Evolutionary conservation across 2,888 invertebrate species (phyloP).

Genomic region (Microplitis deprimator): DNA sequence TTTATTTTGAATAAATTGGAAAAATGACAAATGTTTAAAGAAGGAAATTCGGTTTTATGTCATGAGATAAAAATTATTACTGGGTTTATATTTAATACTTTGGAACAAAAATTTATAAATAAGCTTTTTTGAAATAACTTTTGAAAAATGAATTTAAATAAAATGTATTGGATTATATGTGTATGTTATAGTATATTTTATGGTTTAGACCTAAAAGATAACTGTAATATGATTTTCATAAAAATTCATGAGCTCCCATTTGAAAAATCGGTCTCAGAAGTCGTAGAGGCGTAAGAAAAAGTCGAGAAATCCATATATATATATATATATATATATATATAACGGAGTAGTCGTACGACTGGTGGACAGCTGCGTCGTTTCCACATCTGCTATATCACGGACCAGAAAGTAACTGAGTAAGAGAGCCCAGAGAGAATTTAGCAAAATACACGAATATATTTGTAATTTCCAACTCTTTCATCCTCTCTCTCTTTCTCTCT

Average conservation of each 20-base stretch:
- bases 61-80: too few species aligned
- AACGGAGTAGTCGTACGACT: neutral
- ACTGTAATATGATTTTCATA: neutral
- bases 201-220: neutral
- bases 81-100: too few species aligned
- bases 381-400: constrained; percentile 45
- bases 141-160: neutral
- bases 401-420: constrained; percentile 14
- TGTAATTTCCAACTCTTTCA: neutral
- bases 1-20: too few species aligned
- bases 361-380: constrained; percentile 48
- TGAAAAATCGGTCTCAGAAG: constrained; percentile 1
- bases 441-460: constrained; percentile 1
- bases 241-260: constrained; percentile 1
- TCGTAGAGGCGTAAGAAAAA: neutral
- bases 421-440: neutral
- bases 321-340: neutral
- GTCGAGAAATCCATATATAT: neutral
- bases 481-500: neutral
- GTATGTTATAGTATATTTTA: neutral
- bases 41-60: too few species aligned
- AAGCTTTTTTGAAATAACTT: too few species aligned
- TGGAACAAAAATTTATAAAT: too few species aligned
- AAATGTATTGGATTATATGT: neutral
- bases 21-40: too few species aligned